Evolutionary conservation across 2,888 invertebrate species (phyloP).

Genomic region (Glaucopsyche alexis): DNA sequence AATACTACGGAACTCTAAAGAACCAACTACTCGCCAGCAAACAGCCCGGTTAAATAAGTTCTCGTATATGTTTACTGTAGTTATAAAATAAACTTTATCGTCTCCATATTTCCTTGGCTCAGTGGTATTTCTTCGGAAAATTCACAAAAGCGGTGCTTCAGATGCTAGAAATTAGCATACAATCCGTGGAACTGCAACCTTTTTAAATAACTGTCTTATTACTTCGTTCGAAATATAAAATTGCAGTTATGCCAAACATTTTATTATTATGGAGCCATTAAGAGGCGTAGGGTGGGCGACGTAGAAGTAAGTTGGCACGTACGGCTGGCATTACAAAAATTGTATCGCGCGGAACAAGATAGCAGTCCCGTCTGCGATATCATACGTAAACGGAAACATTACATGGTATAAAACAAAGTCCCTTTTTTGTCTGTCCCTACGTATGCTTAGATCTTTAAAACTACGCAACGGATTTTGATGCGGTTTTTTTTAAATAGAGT

Average conservation of each 20-base stretch:
- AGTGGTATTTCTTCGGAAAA: not conserved
- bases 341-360: not conserved
- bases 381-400: too few relatives aligned
- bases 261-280: slow-evolving; percentile 28
- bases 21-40: not conserved
- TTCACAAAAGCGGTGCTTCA: not conserved
- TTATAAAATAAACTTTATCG: slow-evolving; percentile 17
- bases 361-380: slow-evolving; percentile 7
- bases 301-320: slow-evolving; percentile 21
- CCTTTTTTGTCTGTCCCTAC: too few relatives aligned
- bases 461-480: too few relatives aligned
- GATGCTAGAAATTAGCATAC: slow-evolving; percentile 25
- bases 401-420: too few relatives aligned
- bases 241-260: slow-evolving; percentile 19
- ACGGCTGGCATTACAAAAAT: not conserved
- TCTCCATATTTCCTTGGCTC: slow-evolving; percentile 3
- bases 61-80: not conserved
- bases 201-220: slow-evolving; percentile 17
- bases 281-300: slow-evolving; percentile 8
- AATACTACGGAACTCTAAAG: too few relatives aligned
- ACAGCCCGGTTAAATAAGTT: not conserved
- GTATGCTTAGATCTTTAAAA: too few relatives aligned
- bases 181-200: not conserved
- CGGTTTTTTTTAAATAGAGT: too few relatives aligned
- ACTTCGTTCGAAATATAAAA: not conserved